These are phyloP conservation scores for Eulemur coronatus DNA, from an alignment of 2,797 vertebrate species.

Conservation along the genomic window DNA sequence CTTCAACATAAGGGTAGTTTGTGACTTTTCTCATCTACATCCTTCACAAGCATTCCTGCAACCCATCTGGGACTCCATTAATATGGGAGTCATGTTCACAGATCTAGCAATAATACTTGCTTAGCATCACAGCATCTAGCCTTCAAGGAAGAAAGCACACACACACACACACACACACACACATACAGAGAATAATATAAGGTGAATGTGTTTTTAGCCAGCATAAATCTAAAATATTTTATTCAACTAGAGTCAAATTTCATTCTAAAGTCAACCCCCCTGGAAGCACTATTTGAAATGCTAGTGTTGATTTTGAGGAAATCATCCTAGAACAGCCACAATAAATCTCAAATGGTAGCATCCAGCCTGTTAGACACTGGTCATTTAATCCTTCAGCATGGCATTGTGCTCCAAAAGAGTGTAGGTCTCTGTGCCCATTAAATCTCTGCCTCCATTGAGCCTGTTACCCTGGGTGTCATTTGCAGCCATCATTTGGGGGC, in stretches of 20 bases:
- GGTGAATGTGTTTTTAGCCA: not conserved
- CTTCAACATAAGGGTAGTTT: constrained; percentile 8
- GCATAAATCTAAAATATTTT: constrained; percentile 3
- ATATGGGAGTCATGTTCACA: not conserved
- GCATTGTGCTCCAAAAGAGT: not conserved
- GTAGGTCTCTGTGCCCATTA: not conserved
- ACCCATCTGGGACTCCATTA: constrained; percentile 10
- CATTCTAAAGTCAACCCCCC: not conserved
- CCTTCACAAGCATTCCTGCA: not conserved
- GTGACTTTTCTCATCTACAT: constrained; percentile 37
- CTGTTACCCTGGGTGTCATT: constrained; percentile 33
- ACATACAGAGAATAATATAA: not conserved
- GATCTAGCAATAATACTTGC: not conserved
- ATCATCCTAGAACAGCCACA: constrained; percentile 2
- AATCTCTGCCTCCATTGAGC: constrained; percentile 22
- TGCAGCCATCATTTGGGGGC: constrained; percentile 51
- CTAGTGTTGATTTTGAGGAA: constrained; percentile 37
- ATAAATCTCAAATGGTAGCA: constrained; percentile 33
- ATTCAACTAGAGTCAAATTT: constrained; percentile 46
- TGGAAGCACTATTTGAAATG: not conserved
- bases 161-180: not conserved
- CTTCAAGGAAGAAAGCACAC: not conserved
- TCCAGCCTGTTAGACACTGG: not conserved
- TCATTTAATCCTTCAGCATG: constrained; percentile 38
- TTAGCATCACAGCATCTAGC: not conserved